Conservation (phyloP, 2,113 vertebrate genomes). For the Camelus dromedarius region DNA sequence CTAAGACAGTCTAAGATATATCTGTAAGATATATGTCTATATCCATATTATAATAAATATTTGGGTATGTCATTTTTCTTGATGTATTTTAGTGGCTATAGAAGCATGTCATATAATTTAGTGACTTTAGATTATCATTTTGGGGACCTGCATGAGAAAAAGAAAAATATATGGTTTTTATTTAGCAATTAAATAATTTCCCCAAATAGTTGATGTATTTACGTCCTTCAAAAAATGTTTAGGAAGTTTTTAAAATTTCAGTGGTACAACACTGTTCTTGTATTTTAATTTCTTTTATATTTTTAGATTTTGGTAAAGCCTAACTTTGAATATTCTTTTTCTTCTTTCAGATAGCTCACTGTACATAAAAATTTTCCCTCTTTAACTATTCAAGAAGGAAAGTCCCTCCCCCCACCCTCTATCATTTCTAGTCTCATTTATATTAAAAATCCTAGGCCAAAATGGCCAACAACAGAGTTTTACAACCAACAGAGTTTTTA, state of each 20-base stretch:
- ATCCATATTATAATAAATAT: neutral
- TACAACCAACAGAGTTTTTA: conserved; percentile 80
- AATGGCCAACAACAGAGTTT: conserved; percentile 85
- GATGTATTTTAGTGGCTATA: conserved; percentile 12
- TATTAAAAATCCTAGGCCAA: conserved; percentile 77
- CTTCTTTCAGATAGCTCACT: neutral
- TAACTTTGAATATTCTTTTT: neutral
- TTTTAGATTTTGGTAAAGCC: neutral
- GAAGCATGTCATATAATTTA: conserved; percentile 34
- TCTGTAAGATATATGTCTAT: neutral
- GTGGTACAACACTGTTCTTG: neutral
- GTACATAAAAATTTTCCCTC: conserved; percentile 32
- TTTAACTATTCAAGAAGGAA: neutral
- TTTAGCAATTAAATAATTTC: conserved; percentile 39
- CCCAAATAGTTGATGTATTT: neutral
- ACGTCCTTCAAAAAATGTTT: neutral
- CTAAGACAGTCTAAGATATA: neutral
- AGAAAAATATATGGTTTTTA: conserved; percentile 4
- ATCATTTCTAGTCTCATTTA: conserved; percentile 69
- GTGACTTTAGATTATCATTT: conserved; percentile 31
- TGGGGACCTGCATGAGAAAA: conserved; percentile 25
- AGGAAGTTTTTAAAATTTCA: conserved; percentile 33
- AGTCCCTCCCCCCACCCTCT: conserved; percentile 50
- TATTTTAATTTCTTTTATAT: conserved; percentile 56
- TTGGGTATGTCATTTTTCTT: conserved; percentile 18